phyloP scores from a whole-genome alignment of 2,797 vertebrate genomes.

The Anabas testudineus region DNA sequence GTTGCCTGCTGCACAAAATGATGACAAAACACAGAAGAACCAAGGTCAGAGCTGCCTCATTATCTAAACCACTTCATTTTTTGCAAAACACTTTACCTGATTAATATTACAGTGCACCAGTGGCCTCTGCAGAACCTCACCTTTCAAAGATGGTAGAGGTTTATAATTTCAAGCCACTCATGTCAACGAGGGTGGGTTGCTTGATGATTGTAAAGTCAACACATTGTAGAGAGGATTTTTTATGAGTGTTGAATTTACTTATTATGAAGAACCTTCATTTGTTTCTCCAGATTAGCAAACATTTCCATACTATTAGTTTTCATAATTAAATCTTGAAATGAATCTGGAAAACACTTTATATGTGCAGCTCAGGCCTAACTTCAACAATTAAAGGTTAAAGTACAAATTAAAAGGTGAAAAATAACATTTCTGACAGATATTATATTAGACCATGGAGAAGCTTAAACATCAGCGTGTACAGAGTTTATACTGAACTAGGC shows the following conservation, averaged over 20 bases:
- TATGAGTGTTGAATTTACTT: constrained; percentile 11
- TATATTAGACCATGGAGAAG: not conserved
- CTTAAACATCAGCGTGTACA: not conserved
- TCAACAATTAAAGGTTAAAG: not conserved
- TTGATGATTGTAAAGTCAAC: too few relatives aligned
- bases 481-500: not conserved
- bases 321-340: not conserved
- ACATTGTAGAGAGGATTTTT: too few relatives aligned
- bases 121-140: not conserved
- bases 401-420: not conserved
- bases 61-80: constrained; percentile 42
- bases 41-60: constrained; percentile 52
- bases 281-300: not conserved
- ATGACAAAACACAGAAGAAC: constrained; percentile 29
- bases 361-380: not conserved
- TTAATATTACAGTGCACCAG: constrained; percentile 28
- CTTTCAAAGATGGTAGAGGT: constrained; percentile 5
- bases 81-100: constrained; percentile 58
- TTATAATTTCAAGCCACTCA: constrained; percentile 1
- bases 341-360: constrained; percentile 1
- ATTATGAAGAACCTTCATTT: not conserved
- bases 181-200: not conserved
- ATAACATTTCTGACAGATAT: not conserved
- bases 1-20: constrained; percentile 21
- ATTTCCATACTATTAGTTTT: not conserved